phyloP scores from a whole-genome alignment of 2,888 invertebrate species.

The Camponotus fellah region DNA sequence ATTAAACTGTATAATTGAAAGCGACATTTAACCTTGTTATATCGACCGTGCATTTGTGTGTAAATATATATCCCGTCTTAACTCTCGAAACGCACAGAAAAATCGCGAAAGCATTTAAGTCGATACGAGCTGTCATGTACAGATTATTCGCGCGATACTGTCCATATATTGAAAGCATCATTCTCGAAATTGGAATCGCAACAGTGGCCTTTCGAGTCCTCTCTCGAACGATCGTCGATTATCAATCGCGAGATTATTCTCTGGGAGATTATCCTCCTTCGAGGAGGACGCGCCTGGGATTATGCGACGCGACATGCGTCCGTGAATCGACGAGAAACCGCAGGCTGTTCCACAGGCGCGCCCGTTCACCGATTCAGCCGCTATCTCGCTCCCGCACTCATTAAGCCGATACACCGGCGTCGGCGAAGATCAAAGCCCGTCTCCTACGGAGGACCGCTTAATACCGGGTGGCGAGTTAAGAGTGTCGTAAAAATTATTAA shows the following conservation, averaged over 20 bases:
- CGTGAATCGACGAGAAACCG: constrained; percentile 50
- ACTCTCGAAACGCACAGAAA: not conserved
- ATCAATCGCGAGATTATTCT: not conserved
- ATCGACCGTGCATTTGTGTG: not conserved
- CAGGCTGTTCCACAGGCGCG: constrained; percentile 60
- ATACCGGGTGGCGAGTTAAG: constrained; percentile 84
- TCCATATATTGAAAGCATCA: not conserved
- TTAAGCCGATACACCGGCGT: constrained; percentile 80
- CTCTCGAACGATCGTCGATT: not conserved
- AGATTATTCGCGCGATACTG: too few species aligned
- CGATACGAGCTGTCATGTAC: not conserved
- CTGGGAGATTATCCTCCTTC: not conserved
- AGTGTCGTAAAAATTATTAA: constrained; percentile 84
- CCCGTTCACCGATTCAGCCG: constrained; percentile 50
- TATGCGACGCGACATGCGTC: constrained; percentile 61
- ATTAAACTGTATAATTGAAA: constrained; percentile 18
- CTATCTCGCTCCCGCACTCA: constrained; percentile 77
- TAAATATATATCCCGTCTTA: not conserved
- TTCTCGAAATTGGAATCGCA: not conserved
- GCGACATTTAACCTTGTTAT: constrained; percentile 10
- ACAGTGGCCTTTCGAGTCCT: not conserved
- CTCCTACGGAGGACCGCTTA: constrained; percentile 82
- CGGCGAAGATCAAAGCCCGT: constrained; percentile 83
- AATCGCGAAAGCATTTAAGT: not conserved
- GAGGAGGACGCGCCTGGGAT: constrained; percentile 51